Evolutionary conservation across 2,797 vertebrate genomes (phyloP), one percentile per base, ranked within the genome.

Genomic region (Crocodylus rhombifer): DNA sequence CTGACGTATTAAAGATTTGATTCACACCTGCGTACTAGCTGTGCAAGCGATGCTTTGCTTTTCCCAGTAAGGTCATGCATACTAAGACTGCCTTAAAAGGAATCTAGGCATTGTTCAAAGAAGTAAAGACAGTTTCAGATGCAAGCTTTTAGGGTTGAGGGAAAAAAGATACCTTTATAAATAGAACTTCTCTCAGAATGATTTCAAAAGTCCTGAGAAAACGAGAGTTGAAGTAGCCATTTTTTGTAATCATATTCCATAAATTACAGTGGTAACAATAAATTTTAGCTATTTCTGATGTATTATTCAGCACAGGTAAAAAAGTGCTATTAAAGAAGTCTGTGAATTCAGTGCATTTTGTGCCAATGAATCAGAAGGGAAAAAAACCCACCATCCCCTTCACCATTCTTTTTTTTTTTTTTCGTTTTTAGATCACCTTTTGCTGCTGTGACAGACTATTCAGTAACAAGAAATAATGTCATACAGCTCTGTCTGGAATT

Each of bases 401-500:
- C 30, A 92, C 73, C 80, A 90, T 26, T 76, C 60, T 87, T 9
- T 60, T 89, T 92, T 56, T 14, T 14, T 60, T 77, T 93, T 80
- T 89, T 98, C 97, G 88, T 98, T 98, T 98, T 97, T 98, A 99
- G 99, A 98, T 99, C 99, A 89, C 99, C 99, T 61, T 99, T 99
- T 97, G 99, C 99, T 94, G 99, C 99, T 75, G 99, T 99, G 96
- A 99, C 99, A 83, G 99, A 99, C 98, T 99, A 99, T 93, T 99
- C 99, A 60, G 98, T 99, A 97, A 99, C 99, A 96, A 98, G 99
- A 94, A 99, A 99, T 98, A 99, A 99, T 87, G 99, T 99, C 91
- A 99, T 99, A 98, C 99, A 99, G 97, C 98, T 99, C 92, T 99
- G 99, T 98, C 98, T 99, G 93, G 99, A 99, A 97, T 98, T 99